Evolutionary conservation across 2,113 vertebrate genomes (phyloP).

Genomic region (Neoarius graeffei): DNA sequence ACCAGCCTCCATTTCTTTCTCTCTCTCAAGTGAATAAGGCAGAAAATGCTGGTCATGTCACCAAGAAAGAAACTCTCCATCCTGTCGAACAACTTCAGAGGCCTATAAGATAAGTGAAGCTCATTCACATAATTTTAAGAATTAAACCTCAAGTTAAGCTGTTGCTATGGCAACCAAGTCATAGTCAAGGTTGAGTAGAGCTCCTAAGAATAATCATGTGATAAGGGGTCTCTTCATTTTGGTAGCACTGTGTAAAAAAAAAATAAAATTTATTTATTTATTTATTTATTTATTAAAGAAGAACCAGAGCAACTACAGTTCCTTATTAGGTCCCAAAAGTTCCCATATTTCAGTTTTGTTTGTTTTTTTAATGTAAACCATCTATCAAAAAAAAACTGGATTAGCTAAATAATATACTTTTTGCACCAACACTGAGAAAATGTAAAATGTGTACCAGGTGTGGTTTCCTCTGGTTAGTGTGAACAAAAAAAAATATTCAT

Average conservation of each 20-base stretch:
- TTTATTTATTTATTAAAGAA: neutral
- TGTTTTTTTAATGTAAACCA: neutral
- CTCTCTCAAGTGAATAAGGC: neutral
- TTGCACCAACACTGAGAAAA: neutral
- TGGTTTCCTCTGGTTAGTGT: neutral
- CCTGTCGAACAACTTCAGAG: neutral
- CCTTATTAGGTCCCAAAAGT: neutral
- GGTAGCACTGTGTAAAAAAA: neutral
- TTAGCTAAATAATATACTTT: neutral
- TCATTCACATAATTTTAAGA: slow-evolving; percentile 22
- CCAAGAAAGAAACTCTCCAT: slow-evolving; percentile 5
- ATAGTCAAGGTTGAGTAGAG: slow-evolving; percentile 18
- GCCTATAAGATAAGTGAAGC: neutral
- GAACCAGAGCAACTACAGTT: neutral
- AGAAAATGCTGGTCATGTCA: neutral
- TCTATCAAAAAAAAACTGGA: neutral
- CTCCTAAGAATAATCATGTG: neutral
- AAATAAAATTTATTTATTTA: neutral
- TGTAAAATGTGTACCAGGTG: neutral
- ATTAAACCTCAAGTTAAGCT: slow-evolving; percentile 18
- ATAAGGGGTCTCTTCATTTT: neutral
- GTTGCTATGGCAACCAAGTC: slow-evolving; percentile 17
- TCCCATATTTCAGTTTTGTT: neutral
- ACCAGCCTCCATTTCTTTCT: neutral
- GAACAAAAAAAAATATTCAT: neutral